Conservation (phyloP, 2,797 vertebrate genomes). For the Helarctos malayanus region DNA sequence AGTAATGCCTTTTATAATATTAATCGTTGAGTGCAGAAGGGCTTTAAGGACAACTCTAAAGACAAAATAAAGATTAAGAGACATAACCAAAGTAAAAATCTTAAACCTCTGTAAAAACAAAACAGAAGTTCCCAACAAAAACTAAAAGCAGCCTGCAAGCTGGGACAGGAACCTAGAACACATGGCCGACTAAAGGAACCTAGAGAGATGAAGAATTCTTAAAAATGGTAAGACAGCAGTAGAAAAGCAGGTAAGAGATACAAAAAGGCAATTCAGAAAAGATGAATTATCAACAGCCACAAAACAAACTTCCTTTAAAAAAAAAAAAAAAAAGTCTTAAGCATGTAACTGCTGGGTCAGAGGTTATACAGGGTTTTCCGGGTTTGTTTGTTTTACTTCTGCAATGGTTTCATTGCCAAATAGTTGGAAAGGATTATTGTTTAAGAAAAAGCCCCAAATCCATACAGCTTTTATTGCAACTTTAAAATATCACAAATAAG, state of each 20-base stretch:
- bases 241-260: not conserved
- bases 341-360: not conserved
- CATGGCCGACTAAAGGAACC: not conserved
- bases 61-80: not conserved
- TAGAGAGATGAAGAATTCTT: not conserved
- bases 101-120: not conserved
- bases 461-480: not conserved
- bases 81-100: not conserved
- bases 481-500: not conserved
- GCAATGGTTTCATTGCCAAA: too few relatives aligned
- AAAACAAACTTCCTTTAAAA: not conserved
- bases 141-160: not conserved
- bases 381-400: too few relatives aligned
- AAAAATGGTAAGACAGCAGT: not conserved
- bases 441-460: not conserved
- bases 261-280: not conserved
- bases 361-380: not conserved
- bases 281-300: not conserved
- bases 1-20: not conserved
- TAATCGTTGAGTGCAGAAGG: not conserved
- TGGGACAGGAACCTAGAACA: not conserved
- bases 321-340: not conserved
- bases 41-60: not conserved
- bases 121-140: not conserved
- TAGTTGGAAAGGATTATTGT: too few relatives aligned